phyloP scores from a whole-genome alignment of 1,140 invertebrate species.

The Colletes latitarsis region DNA sequence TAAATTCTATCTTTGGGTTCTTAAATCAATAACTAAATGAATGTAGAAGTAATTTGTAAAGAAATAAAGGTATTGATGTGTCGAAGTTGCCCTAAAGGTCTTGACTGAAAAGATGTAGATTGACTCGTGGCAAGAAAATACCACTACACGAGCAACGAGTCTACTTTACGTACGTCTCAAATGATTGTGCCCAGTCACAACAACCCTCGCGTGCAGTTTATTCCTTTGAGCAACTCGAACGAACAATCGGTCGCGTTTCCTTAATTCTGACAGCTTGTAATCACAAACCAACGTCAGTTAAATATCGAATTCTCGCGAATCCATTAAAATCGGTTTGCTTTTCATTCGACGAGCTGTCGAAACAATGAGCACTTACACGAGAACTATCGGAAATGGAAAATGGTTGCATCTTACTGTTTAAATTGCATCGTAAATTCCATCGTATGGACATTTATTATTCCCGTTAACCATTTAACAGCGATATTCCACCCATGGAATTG shows the following conservation, averaged over 20 bases:
- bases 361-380: slow-evolving; percentile 16
- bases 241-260: slow-evolving; percentile 40
- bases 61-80: no score
- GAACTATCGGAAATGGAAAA: not conserved
- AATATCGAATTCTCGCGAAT: slow-evolving; percentile 47
- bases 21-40: no score
- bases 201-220: slow-evolving; percentile 27
- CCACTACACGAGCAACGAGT: not conserved
- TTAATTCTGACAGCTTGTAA: slow-evolving; percentile 44
- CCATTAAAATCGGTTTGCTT: slow-evolving; percentile 45
- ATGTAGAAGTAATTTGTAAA: no score
- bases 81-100: no score
- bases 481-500: not conserved
- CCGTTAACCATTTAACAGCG: not conserved
- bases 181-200: slow-evolving; percentile 6
- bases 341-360: slow-evolving; percentile 2
- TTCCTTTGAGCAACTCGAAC: slow-evolving; percentile 25
- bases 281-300: slow-evolving; percentile 26
- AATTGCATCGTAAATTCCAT: slow-evolving; percentile 9
- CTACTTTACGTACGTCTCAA: not conserved
- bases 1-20: no score
- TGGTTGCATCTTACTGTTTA: not conserved
- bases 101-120: not conserved
- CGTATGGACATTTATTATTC: slow-evolving; percentile 13
- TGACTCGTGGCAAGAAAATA: not conserved